Percentiles rank a stretch among this genome's conserved stretches.
phyloP scores from a whole-genome alignment of 2,113 vertebrate genomes.

The Lagopus leucura region DNA sequence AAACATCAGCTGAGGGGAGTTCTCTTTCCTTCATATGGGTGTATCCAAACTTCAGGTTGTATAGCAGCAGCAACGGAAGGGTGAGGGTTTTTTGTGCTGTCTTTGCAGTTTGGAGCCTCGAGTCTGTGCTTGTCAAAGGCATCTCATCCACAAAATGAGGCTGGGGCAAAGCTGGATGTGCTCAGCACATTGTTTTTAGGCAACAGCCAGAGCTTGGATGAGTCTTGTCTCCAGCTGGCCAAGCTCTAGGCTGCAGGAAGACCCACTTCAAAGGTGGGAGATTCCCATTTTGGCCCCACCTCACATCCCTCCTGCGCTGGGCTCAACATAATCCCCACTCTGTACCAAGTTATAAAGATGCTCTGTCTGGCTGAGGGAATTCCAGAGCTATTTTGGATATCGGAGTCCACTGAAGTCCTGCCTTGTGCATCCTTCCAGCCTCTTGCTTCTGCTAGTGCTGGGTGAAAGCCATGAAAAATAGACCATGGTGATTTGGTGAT shows the following conservation, averaged over 20 bases:
- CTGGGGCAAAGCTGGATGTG: background rate
- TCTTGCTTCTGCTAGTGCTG: background rate
- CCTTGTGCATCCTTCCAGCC: background rate
- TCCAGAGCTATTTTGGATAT: background rate
- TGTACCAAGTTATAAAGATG: background rate
- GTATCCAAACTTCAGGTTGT: background rate
- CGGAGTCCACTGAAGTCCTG: background rate
- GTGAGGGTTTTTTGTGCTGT: background rate
- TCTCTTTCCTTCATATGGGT: background rate
- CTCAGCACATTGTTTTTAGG: background rate
- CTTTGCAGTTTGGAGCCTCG: no score
- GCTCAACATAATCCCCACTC: background rate
- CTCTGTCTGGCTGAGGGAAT: background rate
- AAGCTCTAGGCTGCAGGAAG: no score
- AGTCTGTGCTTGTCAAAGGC: background rate
- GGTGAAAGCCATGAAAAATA: background rate
- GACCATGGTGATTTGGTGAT: rapidly evolving
- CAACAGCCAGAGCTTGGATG: background rate
- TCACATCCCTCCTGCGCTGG: no score
- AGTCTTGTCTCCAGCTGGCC: no score
- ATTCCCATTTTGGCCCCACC: background rate
- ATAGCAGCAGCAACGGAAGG: background rate
- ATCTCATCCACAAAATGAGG: background rate
- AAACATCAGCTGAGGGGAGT: background rate
- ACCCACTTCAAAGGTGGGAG: background rate